Base-by-base conservation (phyloP, 1,140 invertebrate genomes). In the Magallana gigas region DNA sequence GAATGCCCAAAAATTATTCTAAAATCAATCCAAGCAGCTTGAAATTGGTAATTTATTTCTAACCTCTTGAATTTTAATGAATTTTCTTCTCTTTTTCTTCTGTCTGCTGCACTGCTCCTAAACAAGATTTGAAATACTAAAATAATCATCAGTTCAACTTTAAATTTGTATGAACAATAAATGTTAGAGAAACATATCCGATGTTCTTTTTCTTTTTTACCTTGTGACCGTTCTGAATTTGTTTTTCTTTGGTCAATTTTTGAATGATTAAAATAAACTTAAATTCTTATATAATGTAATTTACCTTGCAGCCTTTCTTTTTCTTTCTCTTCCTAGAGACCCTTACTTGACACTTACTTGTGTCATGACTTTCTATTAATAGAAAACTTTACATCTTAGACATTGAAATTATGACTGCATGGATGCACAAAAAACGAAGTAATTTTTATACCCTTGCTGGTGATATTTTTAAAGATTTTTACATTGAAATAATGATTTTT, bases 201-300 rank as follows among this genome's bases (percentile, higher is more conserved):
- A 14, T 68, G n/a, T 68, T 68, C n/a, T 68, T 14, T 68, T 18
- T 68, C 18, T 68, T 68, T 68, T 68, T n/a, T n/a, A 68, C n/a
- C 62, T 68, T 68, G 62, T 18, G 62, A 68, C 62, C 62, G 0
- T 68, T 68, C 12, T 68, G 62, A 16, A 68, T 68, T 18, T 48
- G 36, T 68, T n/a, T 68, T 23, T 23, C 23, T 23, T 23, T 23
- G 23, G 0, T 23, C 23, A 23, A 23, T 23, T 23, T 23, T 23
- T 23, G 23, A 23, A 23, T 23, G 23, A 23, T 23, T 23, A 23
- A 23, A 23, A 23, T 23, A 1, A 23, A 23, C 23, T 23, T 23
- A 23, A 23, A 23, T 23, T 23, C 23, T 23, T 23, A 23, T 23
- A 23, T 23, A 23, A 23, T 23, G 23, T 23, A 23, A 23, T 23